Evolutionary conservation across 2,113 vertebrate species (phyloP).

Genomic region (Epinephelus moara): DNA sequence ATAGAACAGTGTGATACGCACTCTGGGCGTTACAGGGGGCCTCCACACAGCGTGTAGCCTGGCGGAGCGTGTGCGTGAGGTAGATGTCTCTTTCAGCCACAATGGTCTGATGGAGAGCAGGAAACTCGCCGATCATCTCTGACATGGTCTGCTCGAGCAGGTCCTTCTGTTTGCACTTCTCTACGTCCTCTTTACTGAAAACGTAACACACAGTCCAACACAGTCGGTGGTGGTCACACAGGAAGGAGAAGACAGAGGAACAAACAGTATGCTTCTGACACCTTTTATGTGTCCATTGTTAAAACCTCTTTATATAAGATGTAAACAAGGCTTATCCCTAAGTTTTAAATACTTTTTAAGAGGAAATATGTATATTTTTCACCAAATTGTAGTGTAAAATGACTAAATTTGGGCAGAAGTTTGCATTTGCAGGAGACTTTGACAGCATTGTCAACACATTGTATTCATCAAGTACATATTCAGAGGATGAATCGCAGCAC

Average conservation of each 20-base stretch:
- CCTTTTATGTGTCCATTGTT: too few relatives aligned
- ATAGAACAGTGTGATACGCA: constrained; percentile 62
- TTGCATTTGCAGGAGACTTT: neutral
- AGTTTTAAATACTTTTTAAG: neutral
- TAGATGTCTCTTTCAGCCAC: constrained; percentile 97
- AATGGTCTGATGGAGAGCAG: constrained; percentile 97
- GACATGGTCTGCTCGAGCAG: constrained; percentile 99
- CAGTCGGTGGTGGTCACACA: neutral
- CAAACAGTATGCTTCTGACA: neutral
- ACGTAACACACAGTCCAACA: constrained; percentile 23
- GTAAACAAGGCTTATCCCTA: neutral
- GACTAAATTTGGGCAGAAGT: neutral
- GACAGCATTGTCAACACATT: too few relatives aligned
- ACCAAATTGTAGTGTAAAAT: neutral
- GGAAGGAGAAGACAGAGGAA: neutral
- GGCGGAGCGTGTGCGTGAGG: constrained; percentile 95
- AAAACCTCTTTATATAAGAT: neutral
- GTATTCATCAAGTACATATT: neutral
- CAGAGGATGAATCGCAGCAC: neutral
- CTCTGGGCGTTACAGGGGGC: constrained; percentile 87
- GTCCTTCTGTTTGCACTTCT: constrained; percentile 99
- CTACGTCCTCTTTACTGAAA: constrained; percentile 97
- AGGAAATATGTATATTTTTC: neutral
- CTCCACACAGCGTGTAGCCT: constrained; percentile 95
- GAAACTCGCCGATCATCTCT: constrained; percentile 99